Percentiles rank a stretch among this genome's conserved stretches.
phyloP scores from a whole-genome alignment of 2,888 invertebrate genomes.

The Eupithecia centaureata region DNA sequence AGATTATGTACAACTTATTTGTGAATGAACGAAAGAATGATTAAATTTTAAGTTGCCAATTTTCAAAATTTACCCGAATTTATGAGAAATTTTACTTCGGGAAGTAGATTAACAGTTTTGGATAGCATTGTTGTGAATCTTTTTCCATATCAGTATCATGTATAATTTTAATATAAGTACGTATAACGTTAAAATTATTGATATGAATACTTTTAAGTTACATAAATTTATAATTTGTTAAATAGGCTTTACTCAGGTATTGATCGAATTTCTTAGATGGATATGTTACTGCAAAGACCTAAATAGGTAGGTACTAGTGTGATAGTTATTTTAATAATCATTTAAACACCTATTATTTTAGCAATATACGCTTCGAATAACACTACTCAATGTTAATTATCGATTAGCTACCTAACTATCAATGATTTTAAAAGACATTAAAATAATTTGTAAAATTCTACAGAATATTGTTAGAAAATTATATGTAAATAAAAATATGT shows the following conservation, averaged over 20 bases:
- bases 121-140: not conserved
- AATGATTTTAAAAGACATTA: slow-evolving; percentile 69
- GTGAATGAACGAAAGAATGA: not conserved
- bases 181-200: slow-evolving; percentile 46
- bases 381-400: slow-evolving; percentile 64
- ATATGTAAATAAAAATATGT: slow-evolving; percentile 73
- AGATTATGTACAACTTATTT: no score
- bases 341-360: slow-evolving; percentile 66
- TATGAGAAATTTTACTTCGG: not conserved
- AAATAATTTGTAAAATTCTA: slow-evolving; percentile 79
- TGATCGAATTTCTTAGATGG: slow-evolving; percentile 50
- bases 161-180: not conserved
- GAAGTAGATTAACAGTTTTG: not conserved
- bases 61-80: not conserved
- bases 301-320: slow-evolving; percentile 39
- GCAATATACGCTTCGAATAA: slow-evolving; percentile 69
- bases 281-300: slow-evolving; percentile 69
- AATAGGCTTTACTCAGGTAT: slow-evolving; percentile 36
- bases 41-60: not conserved
- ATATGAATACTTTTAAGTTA: slow-evolving; percentile 45
- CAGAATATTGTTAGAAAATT: slow-evolving; percentile 81
- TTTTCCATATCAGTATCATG: not conserved
- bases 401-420: slow-evolving; percentile 67
- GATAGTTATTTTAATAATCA: slow-evolving; percentile 54
- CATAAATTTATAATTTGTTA: slow-evolving; percentile 23